Percentiles rank a stretch among this genome's conserved stretches.
These are phyloP conservation scores for Myiothlypis coronata DNA, from an alignment of 2,797 vertebrate genomes.

Conservation along the genomic window DNA sequence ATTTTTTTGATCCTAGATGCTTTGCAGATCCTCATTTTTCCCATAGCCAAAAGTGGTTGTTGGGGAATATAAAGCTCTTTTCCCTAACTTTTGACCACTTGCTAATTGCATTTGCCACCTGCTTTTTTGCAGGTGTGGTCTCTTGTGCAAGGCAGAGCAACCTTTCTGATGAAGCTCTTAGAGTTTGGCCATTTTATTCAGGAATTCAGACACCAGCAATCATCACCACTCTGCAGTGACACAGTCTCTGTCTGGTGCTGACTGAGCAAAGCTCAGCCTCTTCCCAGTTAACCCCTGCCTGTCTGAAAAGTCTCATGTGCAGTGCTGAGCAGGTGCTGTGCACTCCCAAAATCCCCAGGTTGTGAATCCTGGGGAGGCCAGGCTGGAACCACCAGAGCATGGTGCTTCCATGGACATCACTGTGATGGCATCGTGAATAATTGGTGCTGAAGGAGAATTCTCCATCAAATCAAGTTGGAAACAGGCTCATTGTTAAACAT, in stretches of 20 bases:
- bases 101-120: background rate
- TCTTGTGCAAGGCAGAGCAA: background rate
- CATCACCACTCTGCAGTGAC: background rate
- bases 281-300: background rate
- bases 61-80: background rate
- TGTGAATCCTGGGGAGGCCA: background rate
- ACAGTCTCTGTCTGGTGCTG: background rate
- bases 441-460: background rate
- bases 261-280: background rate
- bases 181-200: background rate
- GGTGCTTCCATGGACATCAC: background rate
- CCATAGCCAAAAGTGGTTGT: fast-evolving
- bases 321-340: background rate
- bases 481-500: fast-evolving
- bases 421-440: background rate
- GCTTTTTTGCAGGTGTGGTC: background rate
- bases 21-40: background rate
- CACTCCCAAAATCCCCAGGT: background rate
- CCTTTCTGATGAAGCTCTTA: background rate
- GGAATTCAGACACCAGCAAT: background rate
- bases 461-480: background rate
- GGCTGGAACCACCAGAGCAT: background rate
- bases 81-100: background rate
- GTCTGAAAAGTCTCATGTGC: background rate
- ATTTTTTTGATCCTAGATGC: background rate